phyloP scores from a whole-genome alignment of 2,888 invertebrate genomes.

The Sussaba pulchella region DNA sequence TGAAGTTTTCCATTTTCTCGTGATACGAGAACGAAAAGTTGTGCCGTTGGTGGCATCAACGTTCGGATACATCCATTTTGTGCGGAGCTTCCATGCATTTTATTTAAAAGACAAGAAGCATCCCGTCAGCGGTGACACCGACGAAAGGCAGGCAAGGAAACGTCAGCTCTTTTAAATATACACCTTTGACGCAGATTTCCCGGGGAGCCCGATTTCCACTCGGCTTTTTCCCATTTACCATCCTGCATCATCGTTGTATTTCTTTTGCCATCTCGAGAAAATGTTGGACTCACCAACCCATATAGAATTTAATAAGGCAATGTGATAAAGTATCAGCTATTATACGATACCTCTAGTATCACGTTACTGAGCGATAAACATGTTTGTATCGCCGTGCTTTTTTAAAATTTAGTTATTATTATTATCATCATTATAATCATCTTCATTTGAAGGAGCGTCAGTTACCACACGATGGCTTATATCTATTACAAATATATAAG shows the following conservation, averaged over 20 bases:
- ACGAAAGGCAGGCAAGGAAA: conserved; percentile 31
- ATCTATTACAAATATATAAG: too few relatives aligned
- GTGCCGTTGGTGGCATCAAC: neutral
- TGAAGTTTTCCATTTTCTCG: conserved; percentile 26
- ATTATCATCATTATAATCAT: too few relatives aligned
- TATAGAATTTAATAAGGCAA: conserved; percentile 6
- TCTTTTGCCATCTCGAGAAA: conserved; percentile 24
- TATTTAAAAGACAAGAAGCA: conserved; percentile 44
- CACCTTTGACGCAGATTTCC: conserved; percentile 4
- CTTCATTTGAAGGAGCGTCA: too few relatives aligned
- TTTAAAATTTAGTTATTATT: too few relatives aligned
- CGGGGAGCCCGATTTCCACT: conserved; percentile 34
- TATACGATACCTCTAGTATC: neutral
- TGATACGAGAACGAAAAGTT: conserved; percentile 39
- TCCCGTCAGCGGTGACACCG: conserved; percentile 16
- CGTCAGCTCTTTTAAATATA: conserved; percentile 26
- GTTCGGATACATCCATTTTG: conserved; percentile 37
- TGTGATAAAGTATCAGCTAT: neutral
- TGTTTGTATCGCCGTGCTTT: too few relatives aligned
- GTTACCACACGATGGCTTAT: too few relatives aligned
- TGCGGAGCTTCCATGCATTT: conserved; percentile 41
- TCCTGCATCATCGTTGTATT: conserved; percentile 36
- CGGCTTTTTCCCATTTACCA: conserved; percentile 60
- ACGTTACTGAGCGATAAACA: too few relatives aligned
- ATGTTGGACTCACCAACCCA: conserved; percentile 5